Evolutionary conservation across 2,113 vertebrate genomes (phyloP).

Genomic region (Thamnophis sirtalis): DNA sequence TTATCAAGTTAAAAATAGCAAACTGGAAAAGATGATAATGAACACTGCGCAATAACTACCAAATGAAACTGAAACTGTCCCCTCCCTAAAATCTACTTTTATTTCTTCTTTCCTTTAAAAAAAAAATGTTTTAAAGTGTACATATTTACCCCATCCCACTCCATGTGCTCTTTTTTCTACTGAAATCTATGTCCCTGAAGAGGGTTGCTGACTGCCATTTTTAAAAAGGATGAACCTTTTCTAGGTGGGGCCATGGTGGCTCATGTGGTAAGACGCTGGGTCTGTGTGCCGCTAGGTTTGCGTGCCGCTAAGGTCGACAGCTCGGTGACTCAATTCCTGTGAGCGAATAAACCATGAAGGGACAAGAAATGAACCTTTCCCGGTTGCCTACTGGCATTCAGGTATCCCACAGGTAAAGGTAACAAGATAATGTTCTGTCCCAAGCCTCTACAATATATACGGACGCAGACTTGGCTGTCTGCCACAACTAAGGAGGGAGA

Average conservation of each 20-base stretch:
- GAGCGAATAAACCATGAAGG: too few relatives aligned
- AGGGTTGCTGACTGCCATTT: not conserved
- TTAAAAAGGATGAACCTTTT: slow-evolving; percentile 6
- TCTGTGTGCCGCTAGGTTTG: too few relatives aligned
- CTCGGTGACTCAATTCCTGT: too few relatives aligned
- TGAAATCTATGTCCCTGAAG: not conserved
- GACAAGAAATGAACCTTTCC: too few relatives aligned
- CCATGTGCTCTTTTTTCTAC: not conserved
- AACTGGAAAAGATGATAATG: slow-evolving; percentile 39
- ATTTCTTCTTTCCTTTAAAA: not conserved
- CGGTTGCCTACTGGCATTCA: too few relatives aligned
- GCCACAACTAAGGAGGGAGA: too few relatives aligned
- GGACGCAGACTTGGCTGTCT: too few relatives aligned
- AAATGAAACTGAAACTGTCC: not conserved
- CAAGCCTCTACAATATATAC: too few relatives aligned
- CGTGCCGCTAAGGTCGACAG: too few relatives aligned
- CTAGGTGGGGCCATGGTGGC: not conserved
- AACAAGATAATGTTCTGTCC: too few relatives aligned
- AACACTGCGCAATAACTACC: slow-evolving; percentile 34
- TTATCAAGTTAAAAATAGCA: slow-evolving; percentile 52
- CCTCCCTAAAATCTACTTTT: not conserved
- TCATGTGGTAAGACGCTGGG: too few relatives aligned
- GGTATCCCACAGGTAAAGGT: too few relatives aligned
- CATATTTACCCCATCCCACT: not conserved
- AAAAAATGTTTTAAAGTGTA: not conserved